Evolutionary conservation across 2,888 invertebrate species (phyloP).

Genomic region (Microdon myrmicae): DNA sequence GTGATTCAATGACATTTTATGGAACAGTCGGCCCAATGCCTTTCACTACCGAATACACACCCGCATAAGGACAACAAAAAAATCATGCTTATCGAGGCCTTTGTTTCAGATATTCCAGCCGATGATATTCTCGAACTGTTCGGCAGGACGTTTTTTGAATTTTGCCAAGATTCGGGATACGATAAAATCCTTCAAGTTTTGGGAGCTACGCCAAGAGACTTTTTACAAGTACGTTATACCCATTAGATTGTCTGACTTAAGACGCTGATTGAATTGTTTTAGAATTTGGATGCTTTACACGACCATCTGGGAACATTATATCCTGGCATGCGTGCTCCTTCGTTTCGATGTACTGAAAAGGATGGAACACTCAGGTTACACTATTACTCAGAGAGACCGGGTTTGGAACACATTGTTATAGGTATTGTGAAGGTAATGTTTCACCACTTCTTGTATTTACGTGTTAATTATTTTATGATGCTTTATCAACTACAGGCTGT

Average conservation of each 20-base stretch:
- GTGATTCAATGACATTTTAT: too few species aligned
- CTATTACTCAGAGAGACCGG: constrained; percentile 95
- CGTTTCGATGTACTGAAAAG: constrained; percentile 94
- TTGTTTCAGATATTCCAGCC: constrained; percentile 85
- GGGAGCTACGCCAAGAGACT: constrained; percentile 94
- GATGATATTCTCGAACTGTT: constrained; percentile 89
- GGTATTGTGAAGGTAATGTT: constrained; percentile 97
- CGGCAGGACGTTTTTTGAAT: constrained; percentile 95
- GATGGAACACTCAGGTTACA: constrained; percentile 92
- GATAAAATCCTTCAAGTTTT: constrained; percentile 94
- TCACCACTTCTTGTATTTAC: not conserved
- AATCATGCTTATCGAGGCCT: too few species aligned
- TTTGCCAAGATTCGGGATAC: constrained; percentile 96
- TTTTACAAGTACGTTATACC: constrained; percentile 77
- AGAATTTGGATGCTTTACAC: constrained; percentile 96
- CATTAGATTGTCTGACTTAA: constrained; percentile 5
- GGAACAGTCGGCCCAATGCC: too few species aligned
- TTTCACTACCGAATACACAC: too few species aligned
- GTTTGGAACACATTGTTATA: constrained; percentile 94
- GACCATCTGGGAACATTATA: constrained; percentile 94
- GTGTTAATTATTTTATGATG: not conserved
- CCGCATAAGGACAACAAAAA: too few species aligned
- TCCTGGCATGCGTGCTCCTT: constrained; percentile 94
- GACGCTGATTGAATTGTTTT: constrained; percentile 37
- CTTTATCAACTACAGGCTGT: constrained; percentile 77